Base-by-base conservation (phyloP, 2,888 invertebrate genomes). In the Acheta domesticus region DNA sequence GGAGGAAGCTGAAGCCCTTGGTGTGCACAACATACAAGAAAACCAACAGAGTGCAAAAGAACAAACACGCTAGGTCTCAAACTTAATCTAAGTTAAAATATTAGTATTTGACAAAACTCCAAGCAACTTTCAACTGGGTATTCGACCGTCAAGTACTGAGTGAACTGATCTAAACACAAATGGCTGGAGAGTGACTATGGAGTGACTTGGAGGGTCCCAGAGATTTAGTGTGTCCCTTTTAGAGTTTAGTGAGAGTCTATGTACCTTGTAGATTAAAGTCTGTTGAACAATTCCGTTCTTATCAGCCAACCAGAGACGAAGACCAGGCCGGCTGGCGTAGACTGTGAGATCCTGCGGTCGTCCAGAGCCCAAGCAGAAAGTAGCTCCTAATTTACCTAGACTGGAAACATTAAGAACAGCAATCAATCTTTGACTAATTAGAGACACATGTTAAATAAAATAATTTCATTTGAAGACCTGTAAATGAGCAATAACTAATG, bases 291-390 rank as follows among this genome's bases (percentile, higher is more conserved):
- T 90, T 1, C 97, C 97, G 50, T 87, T 86, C 36, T 89, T 86
- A 87, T 93, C 92, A 0, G 96, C 92, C 80, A 94, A 89, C 97
- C 97, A 97, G 83, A 97, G 89, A 74, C 97, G 89, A 81, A 94
- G 88, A 12, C 96, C 96, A 21, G 96, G 94, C 49, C 97, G 90
- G 78, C 93, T 92, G 84, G 95, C 93, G 87, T 92, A 94, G 79
- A 94, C 89, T 79, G 91, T 87, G 49, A 88, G 85, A 80, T 88
- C 86, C 83, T 86, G 85, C 87, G 89, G 87, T 88, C 90, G 86
- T 89, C 88, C 79, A 89, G 92, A 84, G 86, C 90, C 86, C 86
- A 87, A 82, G 79, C 88, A 86, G 84, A 91, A 91, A 78, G 89
- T 88, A 23, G 90, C 91, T 75, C 93, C 93, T 85, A 92, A 91